Conservation (phyloP, 1,140 invertebrate species). For the Diabrotica undecimpunctata region DNA sequence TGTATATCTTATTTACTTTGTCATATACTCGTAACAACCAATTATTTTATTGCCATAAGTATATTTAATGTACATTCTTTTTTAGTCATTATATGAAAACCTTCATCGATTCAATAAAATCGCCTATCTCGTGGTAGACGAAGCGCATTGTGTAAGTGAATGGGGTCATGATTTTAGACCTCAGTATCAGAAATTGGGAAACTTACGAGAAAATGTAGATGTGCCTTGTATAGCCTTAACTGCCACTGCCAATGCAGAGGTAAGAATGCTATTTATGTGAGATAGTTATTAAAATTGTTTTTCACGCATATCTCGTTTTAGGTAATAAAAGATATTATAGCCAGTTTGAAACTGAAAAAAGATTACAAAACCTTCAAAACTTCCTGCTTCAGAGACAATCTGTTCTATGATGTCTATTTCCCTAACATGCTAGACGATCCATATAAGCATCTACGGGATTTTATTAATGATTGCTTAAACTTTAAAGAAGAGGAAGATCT, state of each 20-base stretch:
- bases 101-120: slow-evolving; percentile 65
- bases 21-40: too few relatives aligned
- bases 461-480: slow-evolving; percentile 57
- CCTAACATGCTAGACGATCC: slow-evolving; percentile 77
- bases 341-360: slow-evolving; percentile 61
- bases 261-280: slow-evolving; percentile 32
- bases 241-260: slow-evolving; percentile 84
- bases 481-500: slow-evolving; percentile 54
- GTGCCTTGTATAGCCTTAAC: slow-evolving; percentile 90
- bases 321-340: slow-evolving; percentile 63
- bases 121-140: slow-evolving; percentile 86
- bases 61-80: not conserved
- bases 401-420: slow-evolving; percentile 82
- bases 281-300: too few relatives aligned
- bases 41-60: too few relatives aligned
- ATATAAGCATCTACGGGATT: slow-evolving; percentile 70
- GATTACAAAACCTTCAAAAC: slow-evolving; percentile 57
- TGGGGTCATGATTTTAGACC: slow-evolving; percentile 98
- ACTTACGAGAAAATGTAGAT: slow-evolving; percentile 64
- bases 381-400: slow-evolving; percentile 76
- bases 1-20: too few relatives aligned
- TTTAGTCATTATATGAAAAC: slow-evolving; percentile 54
- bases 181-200: slow-evolving; percentile 86
- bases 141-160: slow-evolving; percentile 96
- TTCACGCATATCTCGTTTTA: slow-evolving; percentile 20